phyloP scores from a whole-genome alignment of 2,797 vertebrate species.

The Rhodeus uyekii region DNA sequence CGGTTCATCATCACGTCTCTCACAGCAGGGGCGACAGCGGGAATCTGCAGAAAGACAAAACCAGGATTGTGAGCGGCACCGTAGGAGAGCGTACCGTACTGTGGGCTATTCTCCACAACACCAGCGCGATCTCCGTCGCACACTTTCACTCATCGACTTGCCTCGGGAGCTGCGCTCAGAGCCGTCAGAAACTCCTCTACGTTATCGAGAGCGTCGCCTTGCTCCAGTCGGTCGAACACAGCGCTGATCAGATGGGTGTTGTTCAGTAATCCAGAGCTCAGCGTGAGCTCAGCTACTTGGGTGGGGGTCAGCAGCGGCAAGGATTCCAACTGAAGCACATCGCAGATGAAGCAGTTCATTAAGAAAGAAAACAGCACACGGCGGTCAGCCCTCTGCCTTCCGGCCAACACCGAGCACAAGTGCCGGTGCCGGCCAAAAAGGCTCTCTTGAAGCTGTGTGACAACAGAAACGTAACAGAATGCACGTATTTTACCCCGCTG shows the following conservation, averaged over 20 bases:
- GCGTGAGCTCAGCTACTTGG: slow-evolving; percentile 14
- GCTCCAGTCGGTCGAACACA: slow-evolving; percentile 57
- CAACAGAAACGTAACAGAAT: neutral
- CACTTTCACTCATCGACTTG: slow-evolving; percentile 32
- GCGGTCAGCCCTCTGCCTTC: too few relatives aligned
- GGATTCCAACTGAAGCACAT: slow-evolving; percentile 41
- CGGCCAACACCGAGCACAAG: neutral
- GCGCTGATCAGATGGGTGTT: slow-evolving; percentile 37
- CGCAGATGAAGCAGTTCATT: too few relatives aligned
- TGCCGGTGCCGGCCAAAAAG: neutral
- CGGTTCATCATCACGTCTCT: slow-evolving; percentile 62
- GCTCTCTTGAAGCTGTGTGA: neutral
- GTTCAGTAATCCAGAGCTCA: slow-evolving; percentile 44
- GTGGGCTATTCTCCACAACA: neutral
- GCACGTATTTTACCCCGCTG: neutral
- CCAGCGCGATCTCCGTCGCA: neutral
- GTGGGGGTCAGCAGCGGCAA: slow-evolving; percentile 28
- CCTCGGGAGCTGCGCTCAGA: slow-evolving; percentile 46
- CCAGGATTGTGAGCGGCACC: too few relatives aligned
- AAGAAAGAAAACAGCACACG: too few relatives aligned
- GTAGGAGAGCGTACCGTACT: too few relatives aligned
- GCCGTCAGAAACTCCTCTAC: slow-evolving; percentile 55
- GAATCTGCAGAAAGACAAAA: too few relatives aligned
- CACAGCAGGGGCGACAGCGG: slow-evolving; percentile 4
- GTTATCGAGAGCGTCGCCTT: slow-evolving; percentile 55